Base-by-base conservation (phyloP, 2,113 vertebrate species). In the Ptyas mucosa region DNA sequence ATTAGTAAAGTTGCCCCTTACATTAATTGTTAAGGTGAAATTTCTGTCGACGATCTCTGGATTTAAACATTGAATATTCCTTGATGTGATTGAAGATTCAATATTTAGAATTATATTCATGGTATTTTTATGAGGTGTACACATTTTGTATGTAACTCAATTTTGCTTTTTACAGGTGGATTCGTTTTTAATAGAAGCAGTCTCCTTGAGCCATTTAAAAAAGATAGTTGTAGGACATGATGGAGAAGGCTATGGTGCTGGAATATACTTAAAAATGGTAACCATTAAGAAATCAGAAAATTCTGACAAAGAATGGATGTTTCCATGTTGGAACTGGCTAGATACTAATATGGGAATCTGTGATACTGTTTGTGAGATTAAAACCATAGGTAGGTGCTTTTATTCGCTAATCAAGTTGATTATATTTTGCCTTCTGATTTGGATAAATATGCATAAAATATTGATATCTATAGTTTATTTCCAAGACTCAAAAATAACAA, bases 321-420 rank as follows among this genome's bases (percentile, higher is more conserved):
- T 97, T 87, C 95, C 95, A 18, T 87, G 94, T 24, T 97, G 96
- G 94, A 95, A 95, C 23, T 97, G 95, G 95, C 89, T 97, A 23
- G 96, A 97, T 92, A 95, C 94, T 90, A 93, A 96, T 29, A 21
- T 97, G 89, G 97, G 95, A 29, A 88, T 90, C 39, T 97, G 90
- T 92, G 93, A 95, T 23, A 96, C 93, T 58, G 85, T 95, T 90
- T 96, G 95, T 94, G 93, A 96, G 85, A 92, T 95, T 69, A 90
- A 91, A 86, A 94, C 94, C 34, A 90, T 94, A 92, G 95, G 94
- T 96, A 94, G 89, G 57, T 18, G 90, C 58, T 92, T 85, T 43
- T 91, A 8, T 53, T 92, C 89, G 24, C 46, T 81, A 81, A 81
- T 89, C 8, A 89, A 34, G 21, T 34, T 57, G 10, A 39, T 54